Evolutionary conservation across 2,797 vertebrate genomes (phyloP).

Genomic region (Lindbergichthys nudifrons): DNA sequence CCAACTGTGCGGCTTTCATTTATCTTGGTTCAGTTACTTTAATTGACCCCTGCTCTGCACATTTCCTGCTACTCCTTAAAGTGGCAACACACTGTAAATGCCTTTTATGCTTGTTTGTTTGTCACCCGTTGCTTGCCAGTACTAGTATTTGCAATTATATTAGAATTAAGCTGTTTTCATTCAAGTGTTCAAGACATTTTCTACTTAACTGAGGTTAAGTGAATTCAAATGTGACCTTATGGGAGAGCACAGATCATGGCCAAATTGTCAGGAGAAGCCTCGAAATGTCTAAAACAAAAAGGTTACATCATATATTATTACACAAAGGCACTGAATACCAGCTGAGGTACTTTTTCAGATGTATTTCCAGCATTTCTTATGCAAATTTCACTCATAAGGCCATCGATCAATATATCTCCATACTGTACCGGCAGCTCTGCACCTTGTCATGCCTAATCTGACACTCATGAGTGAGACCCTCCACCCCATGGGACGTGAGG

Average conservation of each 20-base stretch:
- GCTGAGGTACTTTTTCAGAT: background rate
- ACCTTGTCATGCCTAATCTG: constrained; percentile 8
- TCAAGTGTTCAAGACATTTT: background rate
- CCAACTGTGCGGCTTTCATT: background rate
- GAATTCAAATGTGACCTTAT: background rate
- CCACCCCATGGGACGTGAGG: constrained; percentile 38
- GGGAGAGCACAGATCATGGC: background rate
- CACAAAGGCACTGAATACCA: background rate
- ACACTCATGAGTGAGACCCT: constrained; percentile 15
- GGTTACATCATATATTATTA: background rate
- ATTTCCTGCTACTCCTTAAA: background rate
- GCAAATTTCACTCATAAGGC: background rate
- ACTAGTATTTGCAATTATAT: background rate
- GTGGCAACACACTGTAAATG: background rate
- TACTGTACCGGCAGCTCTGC: background rate
- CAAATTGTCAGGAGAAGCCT: background rate
- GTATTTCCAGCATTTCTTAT: background rate
- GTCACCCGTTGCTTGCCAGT: background rate
- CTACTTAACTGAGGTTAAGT: background rate
- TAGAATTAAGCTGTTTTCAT: background rate
- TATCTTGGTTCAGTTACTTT: background rate
- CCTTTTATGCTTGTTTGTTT: background rate
- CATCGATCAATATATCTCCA: background rate
- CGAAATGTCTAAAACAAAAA: background rate
- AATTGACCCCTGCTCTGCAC: background rate